These are phyloP conservation scores for Eupeodes latifasciatus DNA, from an alignment of 2,888 invertebrate genomes.

Conservation along the genomic window DNA sequence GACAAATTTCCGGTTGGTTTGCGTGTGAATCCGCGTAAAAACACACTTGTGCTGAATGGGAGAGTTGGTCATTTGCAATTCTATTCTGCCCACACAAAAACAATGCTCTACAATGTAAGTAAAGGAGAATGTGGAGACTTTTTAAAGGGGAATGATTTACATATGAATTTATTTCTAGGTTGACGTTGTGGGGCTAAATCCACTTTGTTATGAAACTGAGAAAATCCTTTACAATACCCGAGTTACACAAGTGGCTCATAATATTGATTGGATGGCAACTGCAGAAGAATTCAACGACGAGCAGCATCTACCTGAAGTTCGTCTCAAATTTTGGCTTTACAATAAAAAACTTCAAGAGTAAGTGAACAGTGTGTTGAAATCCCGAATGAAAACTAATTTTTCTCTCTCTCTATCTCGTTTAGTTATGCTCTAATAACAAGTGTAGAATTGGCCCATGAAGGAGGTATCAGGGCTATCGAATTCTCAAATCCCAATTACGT, in stretches of 20 bases:
- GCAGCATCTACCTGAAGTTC: conserved; percentile 86
- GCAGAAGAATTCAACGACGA: conserved; percentile 87
- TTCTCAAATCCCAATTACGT: conserved; percentile 86
- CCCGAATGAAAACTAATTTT: not conserved
- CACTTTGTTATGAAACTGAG: conserved; percentile 87
- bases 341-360: conserved; percentile 86
- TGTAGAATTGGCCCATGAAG: conserved; percentile 89
- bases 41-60: conserved; percentile 89
- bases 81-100: conserved; percentile 87
- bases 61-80: conserved; percentile 91
- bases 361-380: not conserved
- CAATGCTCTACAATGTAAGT: conserved; percentile 89
- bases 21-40: conserved; percentile 87
- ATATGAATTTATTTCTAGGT: conserved; percentile 84
- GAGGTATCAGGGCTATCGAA: conserved; percentile 86
- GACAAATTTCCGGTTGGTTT: conserved; percentile 83
- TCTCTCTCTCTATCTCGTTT: conserved; percentile 78
- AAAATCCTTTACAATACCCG: conserved; percentile 87
- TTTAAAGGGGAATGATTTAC: not conserved
- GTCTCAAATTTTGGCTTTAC: conserved; percentile 91
- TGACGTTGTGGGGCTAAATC: conserved; percentile 90
- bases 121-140: not conserved
- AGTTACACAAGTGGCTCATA: conserved; percentile 88
- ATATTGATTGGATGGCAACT: conserved; percentile 90
- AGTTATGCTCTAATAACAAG: conserved; percentile 90